phyloP scores from a whole-genome alignment of 2,113 vertebrate genomes.

The Rissa tridactyla region DNA sequence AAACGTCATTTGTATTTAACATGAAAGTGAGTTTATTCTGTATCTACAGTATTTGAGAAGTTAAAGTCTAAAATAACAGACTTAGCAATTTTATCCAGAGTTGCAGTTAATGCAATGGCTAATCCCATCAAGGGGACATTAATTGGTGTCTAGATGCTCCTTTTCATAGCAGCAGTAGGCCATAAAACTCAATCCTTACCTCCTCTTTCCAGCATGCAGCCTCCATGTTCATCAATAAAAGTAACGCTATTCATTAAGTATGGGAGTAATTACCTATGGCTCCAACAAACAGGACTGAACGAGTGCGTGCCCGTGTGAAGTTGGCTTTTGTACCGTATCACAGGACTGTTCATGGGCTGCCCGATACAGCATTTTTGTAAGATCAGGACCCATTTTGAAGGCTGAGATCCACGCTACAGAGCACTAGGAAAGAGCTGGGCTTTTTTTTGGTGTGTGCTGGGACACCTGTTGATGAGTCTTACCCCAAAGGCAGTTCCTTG shows the following conservation, averaged over 20 bases:
- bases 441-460: not conserved
- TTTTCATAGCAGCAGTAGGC: slow-evolving; percentile 58
- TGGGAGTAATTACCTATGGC: slow-evolving; percentile 49
- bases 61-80: slow-evolving; percentile 55
- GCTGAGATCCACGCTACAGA: not conserved
- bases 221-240: slow-evolving; percentile 46
- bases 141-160: slow-evolving; percentile 51
- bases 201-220: slow-evolving; percentile 48
- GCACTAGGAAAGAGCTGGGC: not conserved
- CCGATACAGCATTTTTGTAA: not conserved
- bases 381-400: not conserved
- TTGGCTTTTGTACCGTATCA: not conserved
- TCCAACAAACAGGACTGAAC: not conserved
- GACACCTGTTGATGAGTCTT: rapidly evolving
- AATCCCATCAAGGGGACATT: slow-evolving; percentile 65
- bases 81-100: slow-evolving; percentile 40
- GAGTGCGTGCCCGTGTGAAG: not conserved
- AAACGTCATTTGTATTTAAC: slow-evolving; percentile 56
- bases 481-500: not conserved
- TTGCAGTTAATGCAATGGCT: slow-evolving; percentile 54
- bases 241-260: slow-evolving; percentile 55
- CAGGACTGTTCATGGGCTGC: not conserved
- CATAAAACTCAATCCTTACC: slow-evolving; percentile 61
- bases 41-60: slow-evolving; percentile 58
- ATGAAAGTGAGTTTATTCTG: not conserved